Base-by-base conservation (phyloP, 1,140 invertebrate genomes). In the Drosophila tristis region DNA sequence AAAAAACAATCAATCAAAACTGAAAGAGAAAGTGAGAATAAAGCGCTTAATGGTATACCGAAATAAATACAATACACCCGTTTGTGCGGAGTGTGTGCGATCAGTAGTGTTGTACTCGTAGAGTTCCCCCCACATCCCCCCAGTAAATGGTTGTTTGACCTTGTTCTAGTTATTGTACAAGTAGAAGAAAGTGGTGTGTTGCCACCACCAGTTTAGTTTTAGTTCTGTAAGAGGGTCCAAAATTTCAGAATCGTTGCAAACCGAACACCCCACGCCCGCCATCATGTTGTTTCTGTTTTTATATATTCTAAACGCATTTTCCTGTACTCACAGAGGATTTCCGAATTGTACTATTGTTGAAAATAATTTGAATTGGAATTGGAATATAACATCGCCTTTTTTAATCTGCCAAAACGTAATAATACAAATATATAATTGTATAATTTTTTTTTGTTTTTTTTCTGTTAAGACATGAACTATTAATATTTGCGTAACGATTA, bases 361-460 rank as follows among this genome's bases (percentile, higher is more conserved):
- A 70, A 13, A 13, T 11, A 39, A 39, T 39, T 39, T 39, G 11
- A 39, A 39, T 39, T 39, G 0, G 35, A 39, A 39, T 39, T 39
- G 11, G 8, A 35, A 39, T 39, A 39, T 39, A 13, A 4, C 35
- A 39, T 25, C 31, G 35, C 25, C 25, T 57, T 57, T 57, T 7
- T 20, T 13, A 39, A 13, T 70, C 53, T 68, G 66, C 66, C 64
- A 58, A 39, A 42, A 54, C 15, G n/a, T 35, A 20, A 20, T 56
- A 68, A 68, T 67, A 55, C 31, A 25, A 68, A 56, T 57, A 68
- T 70, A 57, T 70, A 26, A 68, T 66, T 78, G 44, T 15, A 59
- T 23, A 8, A 13, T 50, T 59, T 45, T 9, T 53, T 48, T 64
- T 48, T 48, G 16, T 70, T 45, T 79, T 54, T 61, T 35, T 51